phyloP scores from a whole-genome alignment of 35 echinoderm and acorn worm species.

The Hemicentrotus pulcherrimus region DNA sequence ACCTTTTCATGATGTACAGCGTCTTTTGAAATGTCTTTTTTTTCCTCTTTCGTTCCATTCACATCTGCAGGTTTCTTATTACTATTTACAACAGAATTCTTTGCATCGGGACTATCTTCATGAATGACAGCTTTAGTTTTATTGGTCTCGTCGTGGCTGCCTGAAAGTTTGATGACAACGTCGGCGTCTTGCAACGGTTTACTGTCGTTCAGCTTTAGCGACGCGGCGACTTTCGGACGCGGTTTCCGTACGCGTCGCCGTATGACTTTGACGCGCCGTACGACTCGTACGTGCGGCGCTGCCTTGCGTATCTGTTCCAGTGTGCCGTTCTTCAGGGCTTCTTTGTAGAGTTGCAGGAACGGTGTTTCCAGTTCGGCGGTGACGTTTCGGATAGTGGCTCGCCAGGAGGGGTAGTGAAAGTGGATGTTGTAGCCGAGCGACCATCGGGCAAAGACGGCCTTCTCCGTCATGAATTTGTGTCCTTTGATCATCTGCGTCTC shows the following conservation, averaged over 20 bases:
- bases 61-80: not conserved
- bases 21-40: not conserved
- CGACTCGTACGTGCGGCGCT: constrained; percentile 31
- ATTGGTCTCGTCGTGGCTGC: not conserved
- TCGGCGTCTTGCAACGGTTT: not conserved
- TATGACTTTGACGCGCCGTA: constrained; percentile 30
- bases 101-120: not conserved
- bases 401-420: constrained; percentile 92
- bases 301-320: constrained; percentile 38
- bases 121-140: not conserved
- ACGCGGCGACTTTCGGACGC: constrained; percentile 3
- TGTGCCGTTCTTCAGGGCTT: constrained; percentile 36
- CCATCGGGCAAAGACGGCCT: constrained; percentile 90
- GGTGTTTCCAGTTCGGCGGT: constrained; percentile 64
- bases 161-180: not conserved
- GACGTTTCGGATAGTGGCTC: constrained; percentile 59
- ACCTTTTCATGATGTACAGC: not conserved
- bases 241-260: not conserved
- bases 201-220: not conserved
- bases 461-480: constrained; percentile 93
- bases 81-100: not conserved
- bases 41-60: not conserved
- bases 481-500: constrained; percentile 69
- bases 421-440: constrained; percentile 70
- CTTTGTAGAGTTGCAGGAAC: constrained; percentile 66